Evolutionary conservation across 2,888 invertebrate genomes (phyloP).

Genomic region (Dolichomitus sp.): DNA sequence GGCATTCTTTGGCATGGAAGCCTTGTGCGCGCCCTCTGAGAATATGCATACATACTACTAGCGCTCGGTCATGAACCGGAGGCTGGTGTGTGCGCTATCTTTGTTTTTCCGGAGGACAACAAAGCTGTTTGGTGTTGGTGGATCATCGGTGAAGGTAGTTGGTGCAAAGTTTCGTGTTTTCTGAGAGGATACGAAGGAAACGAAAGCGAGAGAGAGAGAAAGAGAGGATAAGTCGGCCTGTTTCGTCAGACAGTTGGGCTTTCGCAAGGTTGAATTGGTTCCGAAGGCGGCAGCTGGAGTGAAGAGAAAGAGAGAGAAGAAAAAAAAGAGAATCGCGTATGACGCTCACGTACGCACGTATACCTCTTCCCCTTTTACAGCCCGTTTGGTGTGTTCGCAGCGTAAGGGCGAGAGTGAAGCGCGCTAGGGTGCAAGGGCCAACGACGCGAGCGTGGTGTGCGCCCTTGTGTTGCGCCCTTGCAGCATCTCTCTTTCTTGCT

Average conservation of each 20-base stretch:
- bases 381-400: constrained; percentile 29
- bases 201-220: background rate
- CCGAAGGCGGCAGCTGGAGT: constrained; percentile 31
- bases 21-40: constrained; percentile 28
- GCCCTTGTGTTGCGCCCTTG: constrained; percentile 19
- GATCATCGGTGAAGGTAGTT: constrained; percentile 12
- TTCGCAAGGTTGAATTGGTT: constrained; percentile 22
- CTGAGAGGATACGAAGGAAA: background rate
- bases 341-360: constrained; percentile 50
- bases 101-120: constrained; percentile 15
- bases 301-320: constrained; percentile 8
- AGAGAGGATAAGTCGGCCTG: constrained; percentile 13
- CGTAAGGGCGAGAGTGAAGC: constrained; percentile 42
- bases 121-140: constrained; percentile 12
- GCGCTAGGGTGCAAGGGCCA: constrained; percentile 71
- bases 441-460: constrained; percentile 59
- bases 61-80: constrained; percentile 14
- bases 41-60: background rate
- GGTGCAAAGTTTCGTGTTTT: constrained; percentile 4
- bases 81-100: background rate
- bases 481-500: constrained; percentile 62
- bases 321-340: constrained; percentile 47
- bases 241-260: constrained; percentile 45
- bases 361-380: constrained; percentile 29
- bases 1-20: constrained; percentile 41